A percentile compares a stretch with the other conserved stretches of the same genome.
Conservation (phyloP, 2,113 vertebrate species). For the Odontesthes bonariensis region DNA sequence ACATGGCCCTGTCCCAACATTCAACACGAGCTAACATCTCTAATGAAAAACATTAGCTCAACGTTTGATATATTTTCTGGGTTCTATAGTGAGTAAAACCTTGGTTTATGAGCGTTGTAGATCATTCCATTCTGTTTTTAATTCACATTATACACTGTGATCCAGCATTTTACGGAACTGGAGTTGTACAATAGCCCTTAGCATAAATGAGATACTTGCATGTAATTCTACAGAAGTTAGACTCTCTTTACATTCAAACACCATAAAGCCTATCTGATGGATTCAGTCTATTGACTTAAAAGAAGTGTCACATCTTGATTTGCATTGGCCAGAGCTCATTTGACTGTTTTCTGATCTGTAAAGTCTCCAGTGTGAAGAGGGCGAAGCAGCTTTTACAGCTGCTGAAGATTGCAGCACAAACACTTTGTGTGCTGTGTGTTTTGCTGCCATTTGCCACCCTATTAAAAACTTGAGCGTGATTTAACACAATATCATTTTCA, state of each 20-base stretch:
- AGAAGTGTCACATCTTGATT: conserved; percentile 30
- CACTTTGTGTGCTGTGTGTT: not conserved
- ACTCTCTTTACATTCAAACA: conserved; percentile 1
- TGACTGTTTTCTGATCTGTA: conserved; percentile 28
- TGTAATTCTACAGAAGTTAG: conserved; percentile 21
- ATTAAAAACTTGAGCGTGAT: conserved; percentile 40
- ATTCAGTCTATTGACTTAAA: conserved; percentile 19
- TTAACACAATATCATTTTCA: conserved; percentile 36
- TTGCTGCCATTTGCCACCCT: not conserved
- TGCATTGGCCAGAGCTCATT: conserved; percentile 55
- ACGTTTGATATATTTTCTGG: too few relatives aligned
- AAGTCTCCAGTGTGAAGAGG: conserved; percentile 6
- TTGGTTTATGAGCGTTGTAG: too few relatives aligned
- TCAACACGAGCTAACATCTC: too few relatives aligned
- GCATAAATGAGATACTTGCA: not conserved
- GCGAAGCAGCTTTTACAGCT: conserved; percentile 16
- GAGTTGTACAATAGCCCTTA: too few relatives aligned
- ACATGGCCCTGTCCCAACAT: too few relatives aligned
- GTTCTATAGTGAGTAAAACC: too few relatives aligned
- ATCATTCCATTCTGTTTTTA: too few relatives aligned
- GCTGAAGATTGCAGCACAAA: conserved; percentile 14
- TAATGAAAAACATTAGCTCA: too few relatives aligned
- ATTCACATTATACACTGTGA: too few relatives aligned
- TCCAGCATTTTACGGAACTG: too few relatives aligned
- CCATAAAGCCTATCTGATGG: conserved; percentile 9